These are phyloP conservation scores for Hirtodrosophila histrioides DNA, from an alignment of 2,888 invertebrate genomes.

Conservation along the genomic window DNA sequence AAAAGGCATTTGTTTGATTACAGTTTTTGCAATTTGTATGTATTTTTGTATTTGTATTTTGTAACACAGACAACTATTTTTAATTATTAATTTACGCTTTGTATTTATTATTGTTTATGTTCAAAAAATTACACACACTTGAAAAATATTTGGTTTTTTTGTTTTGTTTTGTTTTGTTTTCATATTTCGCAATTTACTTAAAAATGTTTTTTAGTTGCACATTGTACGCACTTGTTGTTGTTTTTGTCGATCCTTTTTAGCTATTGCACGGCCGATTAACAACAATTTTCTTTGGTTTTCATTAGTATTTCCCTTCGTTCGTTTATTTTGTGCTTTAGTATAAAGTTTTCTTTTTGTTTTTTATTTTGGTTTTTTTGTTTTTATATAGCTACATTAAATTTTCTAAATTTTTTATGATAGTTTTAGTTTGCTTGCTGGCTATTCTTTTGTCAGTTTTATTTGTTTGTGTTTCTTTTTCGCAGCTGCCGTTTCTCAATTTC, in stretches of 20 bases:
- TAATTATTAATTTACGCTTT: constrained; percentile 72
- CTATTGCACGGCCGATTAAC: constrained; percentile 31
- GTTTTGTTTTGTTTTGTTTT: constrained; percentile 15
- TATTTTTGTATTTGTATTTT: constrained; percentile 71
- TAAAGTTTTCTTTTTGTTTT: constrained; percentile 36
- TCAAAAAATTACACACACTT: constrained; percentile 80
- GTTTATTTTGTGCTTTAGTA: constrained; percentile 40
- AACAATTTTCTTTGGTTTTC: constrained; percentile 39
- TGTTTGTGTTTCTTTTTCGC: constrained; percentile 19
- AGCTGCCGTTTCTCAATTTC: constrained; percentile 30
- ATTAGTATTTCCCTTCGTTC: constrained; percentile 22
- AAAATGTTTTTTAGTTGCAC: constrained; percentile 29
- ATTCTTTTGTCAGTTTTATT: not conserved
- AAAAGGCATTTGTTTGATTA: constrained; percentile 37
- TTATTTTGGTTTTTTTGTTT: constrained; percentile 23
- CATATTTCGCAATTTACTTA: constrained; percentile 29
- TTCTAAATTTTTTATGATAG: constrained; percentile 69
- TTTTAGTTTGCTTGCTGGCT: constrained; percentile 57
- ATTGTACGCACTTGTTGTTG: constrained; percentile 12
- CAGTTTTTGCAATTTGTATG: constrained; percentile 64
- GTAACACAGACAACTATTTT: constrained; percentile 77
- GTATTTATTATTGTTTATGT: constrained; percentile 68
- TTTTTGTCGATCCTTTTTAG: constrained; percentile 20
- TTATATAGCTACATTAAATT: constrained; percentile 69
- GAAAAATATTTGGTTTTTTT: constrained; percentile 70